Conservation (phyloP, 2,888 invertebrate genomes). For the Sminthurides aquaticus region DNA sequence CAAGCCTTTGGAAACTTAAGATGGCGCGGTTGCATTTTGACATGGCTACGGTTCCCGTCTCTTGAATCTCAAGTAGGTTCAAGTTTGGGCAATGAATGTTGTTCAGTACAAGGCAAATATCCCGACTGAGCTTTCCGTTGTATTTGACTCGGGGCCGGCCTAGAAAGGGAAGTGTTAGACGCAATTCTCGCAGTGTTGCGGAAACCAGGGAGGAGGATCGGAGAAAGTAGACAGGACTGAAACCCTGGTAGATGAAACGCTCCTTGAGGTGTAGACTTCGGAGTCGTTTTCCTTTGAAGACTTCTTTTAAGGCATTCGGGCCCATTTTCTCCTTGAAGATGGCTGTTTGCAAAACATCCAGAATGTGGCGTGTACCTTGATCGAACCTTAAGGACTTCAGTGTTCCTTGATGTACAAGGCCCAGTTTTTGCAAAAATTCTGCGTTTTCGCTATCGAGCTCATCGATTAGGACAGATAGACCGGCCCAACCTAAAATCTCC, state of each 20-base stretch:
- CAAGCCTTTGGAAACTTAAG: background rate
- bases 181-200: background rate
- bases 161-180: slow-evolving; percentile 1
- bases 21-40: background rate
- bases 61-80: background rate
- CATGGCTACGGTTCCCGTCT: background rate
- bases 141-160: slow-evolving; percentile 1
- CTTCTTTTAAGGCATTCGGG: background rate
- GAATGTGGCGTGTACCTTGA: background rate
- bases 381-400: background rate
- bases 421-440: background rate
- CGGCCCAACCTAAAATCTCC: slow-evolving; percentile 13
- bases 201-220: background rate
- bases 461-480: background rate
- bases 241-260: slow-evolving; percentile 11
- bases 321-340: background rate
- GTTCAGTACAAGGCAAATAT: slow-evolving; percentile 9
- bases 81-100: slow-evolving; percentile 3
- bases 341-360: background rate
- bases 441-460: slow-evolving; percentile 2
- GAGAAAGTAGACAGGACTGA: slow-evolving; percentile 1
- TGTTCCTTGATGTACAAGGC: background rate
- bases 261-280: background rate
- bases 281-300: background rate
- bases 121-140: slow-evolving; percentile 1